These are phyloP conservation scores for Drosophila nr. perissopoda DNA, from an alignment of 2,888 invertebrate species.

Conservation along the genomic window DNA sequence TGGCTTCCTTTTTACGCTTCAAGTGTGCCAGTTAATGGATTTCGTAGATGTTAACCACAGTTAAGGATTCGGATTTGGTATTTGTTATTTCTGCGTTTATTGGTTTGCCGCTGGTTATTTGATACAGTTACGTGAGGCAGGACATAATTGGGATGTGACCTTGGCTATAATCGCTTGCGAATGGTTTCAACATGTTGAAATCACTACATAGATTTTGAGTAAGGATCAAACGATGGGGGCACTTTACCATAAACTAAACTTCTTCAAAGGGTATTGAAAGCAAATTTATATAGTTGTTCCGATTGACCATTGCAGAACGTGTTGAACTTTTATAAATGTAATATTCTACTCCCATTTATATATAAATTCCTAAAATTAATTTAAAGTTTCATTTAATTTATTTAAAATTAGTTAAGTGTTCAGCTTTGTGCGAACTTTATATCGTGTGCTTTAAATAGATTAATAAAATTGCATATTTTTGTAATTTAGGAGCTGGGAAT, in stretches of 20 bases:
- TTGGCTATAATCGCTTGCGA: slow-evolving; percentile 22
- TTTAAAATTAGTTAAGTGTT: neutral
- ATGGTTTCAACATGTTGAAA: slow-evolving; percentile 19
- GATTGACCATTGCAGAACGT: neutral
- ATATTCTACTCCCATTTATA: neutral
- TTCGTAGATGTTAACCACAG: slow-evolving; percentile 75
- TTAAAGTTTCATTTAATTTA: neutral
- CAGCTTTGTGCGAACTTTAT: neutral
- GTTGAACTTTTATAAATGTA: neutral
- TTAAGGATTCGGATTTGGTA: slow-evolving; percentile 57
- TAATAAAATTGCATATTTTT: neutral
- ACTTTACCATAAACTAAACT: neutral
- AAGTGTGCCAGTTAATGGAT: slow-evolving; percentile 78
- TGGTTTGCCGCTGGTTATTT: slow-evolving; percentile 45
- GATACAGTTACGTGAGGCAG: slow-evolving; percentile 43
- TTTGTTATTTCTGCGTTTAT: slow-evolving; percentile 27
- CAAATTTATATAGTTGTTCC: neutral
- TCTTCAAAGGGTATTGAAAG: neutral
- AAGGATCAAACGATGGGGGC: slow-evolving; percentile 3
- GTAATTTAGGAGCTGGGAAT: neutral
- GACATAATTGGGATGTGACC: slow-evolving; percentile 25
- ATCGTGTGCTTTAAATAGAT: neutral
- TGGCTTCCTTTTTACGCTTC: slow-evolving; percentile 66
- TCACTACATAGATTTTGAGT: slow-evolving; percentile 15
- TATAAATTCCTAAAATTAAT: neutral